Evolutionary conservation across 2,888 invertebrate species (phyloP).

Genomic region (Monoplex corrugatus): DNA sequence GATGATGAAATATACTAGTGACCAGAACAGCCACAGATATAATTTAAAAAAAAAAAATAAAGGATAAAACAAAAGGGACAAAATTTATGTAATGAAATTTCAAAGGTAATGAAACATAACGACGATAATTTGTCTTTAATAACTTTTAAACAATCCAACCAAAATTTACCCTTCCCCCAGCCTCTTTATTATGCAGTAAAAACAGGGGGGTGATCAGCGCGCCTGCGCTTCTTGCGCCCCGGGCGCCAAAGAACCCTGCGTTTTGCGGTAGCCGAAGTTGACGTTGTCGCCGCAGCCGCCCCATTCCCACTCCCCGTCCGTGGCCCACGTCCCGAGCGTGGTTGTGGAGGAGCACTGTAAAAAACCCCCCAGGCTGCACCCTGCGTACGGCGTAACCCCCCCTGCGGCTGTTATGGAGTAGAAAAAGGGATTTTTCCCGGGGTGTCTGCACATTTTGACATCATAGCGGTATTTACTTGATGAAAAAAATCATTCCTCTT

Average conservation of each 20-base stretch:
- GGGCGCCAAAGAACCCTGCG: conserved; percentile 93
- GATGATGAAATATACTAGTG: too few species aligned
- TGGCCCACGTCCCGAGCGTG: conserved; percentile 72
- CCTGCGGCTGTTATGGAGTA: conserved; percentile 95
- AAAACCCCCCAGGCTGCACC: conserved; percentile 87
- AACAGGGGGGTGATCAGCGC: conserved; percentile 94
- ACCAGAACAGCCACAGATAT: too few species aligned
- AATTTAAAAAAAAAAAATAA: too few species aligned
- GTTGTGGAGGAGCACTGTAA: conserved; percentile 93
- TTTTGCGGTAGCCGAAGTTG: conserved; percentile 92
- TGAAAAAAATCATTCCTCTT: too few species aligned
- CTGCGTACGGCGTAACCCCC: conserved; percentile 92
- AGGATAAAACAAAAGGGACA: too few species aligned
- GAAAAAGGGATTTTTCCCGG: conserved; percentile 94
- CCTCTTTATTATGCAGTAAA: conserved; percentile 95
- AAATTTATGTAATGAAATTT: too few species aligned
- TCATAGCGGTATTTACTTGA: too few species aligned
- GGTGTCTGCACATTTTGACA: conserved; percentile 91
- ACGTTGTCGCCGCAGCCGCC: conserved; percentile 96
- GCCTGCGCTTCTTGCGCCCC: conserved; percentile 86
- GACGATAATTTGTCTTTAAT: too few species aligned
- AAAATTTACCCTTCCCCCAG: conserved; percentile 95
- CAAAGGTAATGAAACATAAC: too few species aligned
- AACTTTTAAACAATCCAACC: too few species aligned
- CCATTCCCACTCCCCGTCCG: conserved; percentile 93